Percentiles rank a stretch among this genome's conserved stretches.
Conservation (phyloP, 2,888 invertebrate genomes). For the Microctonus brassicae region DNA sequence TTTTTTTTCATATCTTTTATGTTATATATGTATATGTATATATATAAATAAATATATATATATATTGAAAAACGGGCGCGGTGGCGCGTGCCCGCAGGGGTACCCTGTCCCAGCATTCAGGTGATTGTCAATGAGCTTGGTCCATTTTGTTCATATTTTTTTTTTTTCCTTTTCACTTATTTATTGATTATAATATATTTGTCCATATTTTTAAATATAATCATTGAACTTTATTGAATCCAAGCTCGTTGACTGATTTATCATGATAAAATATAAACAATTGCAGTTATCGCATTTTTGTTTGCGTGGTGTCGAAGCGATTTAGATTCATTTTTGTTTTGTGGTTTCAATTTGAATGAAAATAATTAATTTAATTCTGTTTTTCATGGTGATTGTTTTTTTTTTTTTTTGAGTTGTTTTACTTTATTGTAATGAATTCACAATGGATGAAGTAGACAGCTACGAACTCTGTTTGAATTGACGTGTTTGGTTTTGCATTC, state of each 20-base stretch:
- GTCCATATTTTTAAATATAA: neutral
- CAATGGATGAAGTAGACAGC: neutral
- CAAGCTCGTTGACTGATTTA: slow-evolving; percentile 46
- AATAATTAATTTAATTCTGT: neutral
- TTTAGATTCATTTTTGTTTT: slow-evolving; percentile 26
- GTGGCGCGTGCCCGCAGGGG: slow-evolving; percentile 76
- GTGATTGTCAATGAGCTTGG: slow-evolving; percentile 76
- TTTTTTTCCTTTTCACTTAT: neutral
- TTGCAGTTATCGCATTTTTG: neutral
- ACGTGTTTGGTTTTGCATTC: neutral
- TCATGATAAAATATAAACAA: slow-evolving; percentile 29
- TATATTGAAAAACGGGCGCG: slow-evolving; percentile 49
- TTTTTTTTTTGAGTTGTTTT: slow-evolving; percentile 15
- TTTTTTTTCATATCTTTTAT: neutral
- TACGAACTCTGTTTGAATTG: neutral
- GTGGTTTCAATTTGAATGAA: neutral
- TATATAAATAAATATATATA: slow-evolving; percentile 3
- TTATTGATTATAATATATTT: neutral
- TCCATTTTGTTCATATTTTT: slow-evolving; percentile 32
- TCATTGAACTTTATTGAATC: too few relatives aligned
- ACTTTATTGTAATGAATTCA: slow-evolving; percentile 5
- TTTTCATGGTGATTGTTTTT: neutral
- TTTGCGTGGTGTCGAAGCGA: slow-evolving; percentile 28
- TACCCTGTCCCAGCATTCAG: slow-evolving; percentile 99
- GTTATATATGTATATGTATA: neutral